Evolutionary conservation across 1,140 invertebrate species (phyloP), one percentile per base, ranked within the genome.

Genomic region (Cydia strobilella): DNA sequence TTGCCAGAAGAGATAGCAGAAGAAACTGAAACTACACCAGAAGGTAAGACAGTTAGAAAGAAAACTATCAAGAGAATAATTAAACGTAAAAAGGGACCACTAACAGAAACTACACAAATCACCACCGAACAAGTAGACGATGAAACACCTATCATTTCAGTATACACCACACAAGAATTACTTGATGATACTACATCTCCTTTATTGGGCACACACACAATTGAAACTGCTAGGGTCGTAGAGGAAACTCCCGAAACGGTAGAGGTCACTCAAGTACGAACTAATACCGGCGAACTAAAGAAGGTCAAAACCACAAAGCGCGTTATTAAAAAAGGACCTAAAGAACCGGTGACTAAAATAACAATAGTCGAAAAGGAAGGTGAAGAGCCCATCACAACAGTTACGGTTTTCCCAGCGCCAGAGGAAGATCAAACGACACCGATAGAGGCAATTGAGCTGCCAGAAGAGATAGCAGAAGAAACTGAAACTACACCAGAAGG

Each of bases 341-440:
- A n/a, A n/a, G n/a, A 89, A 82, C 86, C 89, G 83, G 80, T 84
- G 1, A 89, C 86, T 27, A 84, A 91, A 75, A 85, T 90, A 79
- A 86, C 87, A 51, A 88, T 90, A 35, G 80, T 89, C 75, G 88
- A 91, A 83, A 88, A 92, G 77, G 85, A 90, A 77, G 86, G 66
- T 62, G 48, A 51, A 51, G 48, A 51, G n/a, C 48, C 48, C 48
- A 51, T 51, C 15, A 51, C 48, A 6, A 51, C 48, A 15, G 48
- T 51, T 1, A n/a, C 48, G 13, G n/a, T 51, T 51, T 7, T n/a
- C 48, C 15, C 1, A 51, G 48, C 13, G n/a, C 48, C 48, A 15
- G 15, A n/a, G 15, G 48, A 51, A 12, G 48, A 51, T 3, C 48
- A 51, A n/a, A 1, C 13, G n/a, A 12, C 48, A 42, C 54, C 71